Base-by-base conservation (phyloP, 2,113 vertebrate species). In the Cichladusa arquata region DNA sequence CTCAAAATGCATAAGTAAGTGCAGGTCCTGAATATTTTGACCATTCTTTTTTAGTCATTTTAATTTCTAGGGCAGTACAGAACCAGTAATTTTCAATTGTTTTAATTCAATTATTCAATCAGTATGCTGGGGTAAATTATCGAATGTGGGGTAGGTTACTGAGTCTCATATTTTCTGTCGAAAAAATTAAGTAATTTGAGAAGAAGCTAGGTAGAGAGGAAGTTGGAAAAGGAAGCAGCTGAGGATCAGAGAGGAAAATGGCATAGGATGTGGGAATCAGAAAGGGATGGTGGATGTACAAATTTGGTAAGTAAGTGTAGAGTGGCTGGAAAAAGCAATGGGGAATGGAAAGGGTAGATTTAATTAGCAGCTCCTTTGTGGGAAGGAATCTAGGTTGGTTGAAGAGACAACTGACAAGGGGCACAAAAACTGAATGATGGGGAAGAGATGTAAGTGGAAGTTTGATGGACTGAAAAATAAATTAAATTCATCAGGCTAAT, bases 11-110 rank as follows among this genome's bases (percentile, higher is more conserved):
- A 1, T 23, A 70, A 90, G 22, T 28, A 77, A 50, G 7, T 77
- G 19, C 47, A 88, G n/a, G 62, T 50, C 31, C 40, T 48, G 66
- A 90, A 44, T 51, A 79, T 67, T 89, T 96, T 76, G 18, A 56
- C 16, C 61, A 1, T 56, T 31, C 2, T 9, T 76, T 60, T 71
- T 60, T 12, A 50, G 19, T 87, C 0, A 71, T 56, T 62, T 65
- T 62, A 20, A 57, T 64, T 90, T 76, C 72, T 81, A 56, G 17
- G 12, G 3, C 31, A 45, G 8, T 48, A 38, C 12, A 79, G 14
- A 90, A 25, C 8, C 7, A 85, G 66, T 42, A 6, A 12, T 78
- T 82, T 90, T 88, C 38, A 86, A 36, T 17, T 58, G 5, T 56
- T 69, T 66, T 22, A 38, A 65, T 74, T 84, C 22, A 73, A 3